Conservation (phyloP, 2,888 invertebrate genomes). For the Agonopterix alstromeriana region DNA sequence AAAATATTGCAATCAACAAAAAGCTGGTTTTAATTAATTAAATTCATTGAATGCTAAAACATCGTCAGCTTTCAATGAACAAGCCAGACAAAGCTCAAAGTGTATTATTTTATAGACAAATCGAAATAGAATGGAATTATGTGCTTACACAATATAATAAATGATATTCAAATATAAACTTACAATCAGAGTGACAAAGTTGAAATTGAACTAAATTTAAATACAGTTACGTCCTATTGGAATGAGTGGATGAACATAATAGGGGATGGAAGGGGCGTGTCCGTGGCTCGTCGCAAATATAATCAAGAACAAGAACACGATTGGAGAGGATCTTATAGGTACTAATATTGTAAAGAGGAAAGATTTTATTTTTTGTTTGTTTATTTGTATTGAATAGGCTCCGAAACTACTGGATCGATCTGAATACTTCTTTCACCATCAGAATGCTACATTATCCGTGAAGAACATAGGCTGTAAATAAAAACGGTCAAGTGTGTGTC, state of each 20-base stretch:
- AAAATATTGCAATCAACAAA: slow-evolving; percentile 19
- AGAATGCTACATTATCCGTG: too few relatives aligned
- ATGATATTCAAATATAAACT: slow-evolving; percentile 8
- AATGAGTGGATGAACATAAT: slow-evolving; percentile 45
- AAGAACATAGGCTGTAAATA: too few relatives aligned
- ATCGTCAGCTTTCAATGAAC: slow-evolving; percentile 65
- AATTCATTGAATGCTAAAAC: slow-evolving; percentile 66
- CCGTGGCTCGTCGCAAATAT: slow-evolving; percentile 71
- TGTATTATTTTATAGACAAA: slow-evolving; percentile 75
- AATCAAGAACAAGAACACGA: slow-evolving; percentile 54
- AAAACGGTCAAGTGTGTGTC: too few relatives aligned
- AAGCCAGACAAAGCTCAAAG: slow-evolving; percentile 67
- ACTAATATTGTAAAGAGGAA: too few relatives aligned
- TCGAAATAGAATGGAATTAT: slow-evolving; percentile 46
- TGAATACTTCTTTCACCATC: too few relatives aligned
- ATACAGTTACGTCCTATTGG: slow-evolving; percentile 32
- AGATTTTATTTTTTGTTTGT: too few relatives aligned
- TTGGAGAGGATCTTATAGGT: slow-evolving; percentile 25
- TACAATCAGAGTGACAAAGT: slow-evolving; percentile 13
- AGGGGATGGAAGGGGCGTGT: slow-evolving; percentile 71
- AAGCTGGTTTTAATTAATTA: slow-evolving; percentile 66
- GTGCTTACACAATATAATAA: slow-evolving; percentile 36
- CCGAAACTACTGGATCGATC: too few relatives aligned
- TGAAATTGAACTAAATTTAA: slow-evolving; percentile 17
- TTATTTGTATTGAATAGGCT: too few relatives aligned